These are phyloP conservation scores for Hecatera dysodea DNA, from an alignment of 2,888 invertebrate genomes.

Conservation along the genomic window DNA sequence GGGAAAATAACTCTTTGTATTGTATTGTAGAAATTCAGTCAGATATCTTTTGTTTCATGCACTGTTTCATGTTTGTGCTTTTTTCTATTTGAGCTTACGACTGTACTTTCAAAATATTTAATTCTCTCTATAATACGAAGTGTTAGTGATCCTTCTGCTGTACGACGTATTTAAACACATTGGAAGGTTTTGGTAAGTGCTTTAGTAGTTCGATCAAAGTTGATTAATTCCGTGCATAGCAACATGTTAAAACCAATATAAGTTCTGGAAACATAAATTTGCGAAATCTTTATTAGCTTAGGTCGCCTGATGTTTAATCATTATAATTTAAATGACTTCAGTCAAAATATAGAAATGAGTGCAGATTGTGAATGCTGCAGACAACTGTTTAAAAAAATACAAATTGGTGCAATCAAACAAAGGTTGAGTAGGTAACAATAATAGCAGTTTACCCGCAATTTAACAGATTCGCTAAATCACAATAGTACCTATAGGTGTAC, in stretches of 20 bases:
- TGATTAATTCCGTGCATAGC: constrained; percentile 1
- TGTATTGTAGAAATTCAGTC: constrained; percentile 5
- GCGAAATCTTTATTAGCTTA: constrained; percentile 33
- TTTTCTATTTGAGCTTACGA: constrained; percentile 41
- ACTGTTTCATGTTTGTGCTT: constrained; percentile 56
- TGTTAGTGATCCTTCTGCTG: constrained; percentile 41
- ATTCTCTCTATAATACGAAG: constrained; percentile 53
- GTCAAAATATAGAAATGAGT: background rate
- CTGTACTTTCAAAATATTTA: constrained; percentile 51
- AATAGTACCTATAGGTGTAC: background rate
- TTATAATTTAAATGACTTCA: background rate
- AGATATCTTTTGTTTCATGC: constrained; percentile 49
- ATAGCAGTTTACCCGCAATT: constrained; percentile 45
- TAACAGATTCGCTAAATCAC: background rate
- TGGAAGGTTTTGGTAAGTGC: constrained; percentile 53
- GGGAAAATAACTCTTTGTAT: constrained; percentile 49
- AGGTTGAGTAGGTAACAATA: constrained; percentile 28
- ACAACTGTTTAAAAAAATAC: background rate
- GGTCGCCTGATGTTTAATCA: constrained; percentile 22
- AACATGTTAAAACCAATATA: constrained; percentile 12
- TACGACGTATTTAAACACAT: constrained; percentile 11
- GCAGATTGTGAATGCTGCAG: background rate
- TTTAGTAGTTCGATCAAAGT: constrained; percentile 1
- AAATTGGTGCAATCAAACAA: constrained; percentile 37
- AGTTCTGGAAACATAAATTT: constrained; percentile 37